Percentiles rank a stretch among this genome's conserved stretches.
Conservation (phyloP, 2,888 invertebrate species). For the Drosophila colorata region DNA sequence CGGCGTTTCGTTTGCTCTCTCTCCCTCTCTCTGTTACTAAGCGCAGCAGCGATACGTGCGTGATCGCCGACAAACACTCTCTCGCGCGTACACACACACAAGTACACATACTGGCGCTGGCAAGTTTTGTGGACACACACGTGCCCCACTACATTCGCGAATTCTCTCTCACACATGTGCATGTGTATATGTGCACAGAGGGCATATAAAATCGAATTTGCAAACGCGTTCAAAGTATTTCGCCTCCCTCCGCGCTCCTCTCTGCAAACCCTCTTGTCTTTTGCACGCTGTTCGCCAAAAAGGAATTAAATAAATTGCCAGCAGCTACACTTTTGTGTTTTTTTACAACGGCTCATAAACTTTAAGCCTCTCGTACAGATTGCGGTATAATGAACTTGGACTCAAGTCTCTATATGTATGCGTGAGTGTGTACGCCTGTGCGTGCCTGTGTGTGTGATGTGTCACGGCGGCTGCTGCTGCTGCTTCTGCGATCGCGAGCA, state of each 20-base stretch:
- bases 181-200: slow-evolving; percentile 20
- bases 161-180: slow-evolving; percentile 59
- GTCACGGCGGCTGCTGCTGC: slow-evolving; percentile 54
- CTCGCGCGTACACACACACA: slow-evolving; percentile 51
- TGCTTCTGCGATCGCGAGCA: slow-evolving; percentile 67
- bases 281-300: slow-evolving; percentile 53
- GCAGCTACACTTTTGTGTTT: slow-evolving; percentile 47
- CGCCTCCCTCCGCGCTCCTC: slow-evolving; percentile 33
- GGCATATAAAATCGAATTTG: slow-evolving; percentile 65
- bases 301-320: slow-evolving; percentile 66
- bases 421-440: slow-evolving; percentile 4
- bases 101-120: slow-evolving; percentile 43
- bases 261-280: slow-evolving; percentile 27
- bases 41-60: slow-evolving; percentile 69
- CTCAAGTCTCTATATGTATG: slow-evolving; percentile 31
- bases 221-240: slow-evolving; percentile 63
- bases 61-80: slow-evolving; percentile 63
- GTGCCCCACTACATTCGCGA: slow-evolving; percentile 84
- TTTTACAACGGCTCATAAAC: slow-evolving; percentile 73
- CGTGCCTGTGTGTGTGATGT: slow-evolving; percentile 44
- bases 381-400: slow-evolving; percentile 71
- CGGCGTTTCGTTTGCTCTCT: slow-evolving; percentile 66
- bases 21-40: slow-evolving; percentile 66
- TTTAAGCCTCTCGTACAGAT: slow-evolving; percentile 65
- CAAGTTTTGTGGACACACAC: slow-evolving; percentile 74